Base-by-base conservation (phyloP, 2,888 invertebrate genomes). In the Ichneumoninae sp. region DNA sequence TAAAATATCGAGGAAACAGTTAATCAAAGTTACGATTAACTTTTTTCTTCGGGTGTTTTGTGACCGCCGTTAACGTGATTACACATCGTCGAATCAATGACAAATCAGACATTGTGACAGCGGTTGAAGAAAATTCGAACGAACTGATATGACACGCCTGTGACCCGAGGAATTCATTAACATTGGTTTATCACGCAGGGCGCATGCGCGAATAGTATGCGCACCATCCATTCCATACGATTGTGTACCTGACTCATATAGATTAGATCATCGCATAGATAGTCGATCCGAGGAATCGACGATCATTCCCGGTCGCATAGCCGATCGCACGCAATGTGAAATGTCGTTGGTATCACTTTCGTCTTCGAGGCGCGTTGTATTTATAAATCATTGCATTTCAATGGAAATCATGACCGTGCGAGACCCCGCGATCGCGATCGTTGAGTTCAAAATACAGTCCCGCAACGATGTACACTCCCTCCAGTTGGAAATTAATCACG, bases 401-500 rank as follows among this genome's bases (percentile, higher is more conserved):
- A 69, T 69, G 69, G 26, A 69, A 69, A 69, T 69, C 47, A 16
- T 22, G 10, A 57, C 30, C 50, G n/a, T 16, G 26, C 69, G 69
- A 36, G 50, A 26, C 69, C 30, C 26, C 69, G 47, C 69, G 47
- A 50, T 69, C 47, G 26, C n/a, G 50, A 69, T 50, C 69, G 50
- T 16, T 30, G 50, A 47, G 26, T 19, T 7, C 66, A 30, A 69
- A 69, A 50, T 47, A 50, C 69, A 16, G 50, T 44, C 50, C 47
- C 30, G 2, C 22, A 30, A 30, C 69, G 47, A 50, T 50, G 69
- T 50, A 69, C n/a, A 19, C 44, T 54, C 79, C 60, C 70, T 71
- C 79, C 70, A 79, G 62, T 70, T 71, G 79, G 62, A 65, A 71
- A 71, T 79, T 47, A 66, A 36, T 65, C 62, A 1, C 62, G 62